Evolutionary conservation across 2,888 invertebrate species (phyloP), one percentile per base, ranked within the genome.

Genomic region (Pilophorus perplexus): DNA sequence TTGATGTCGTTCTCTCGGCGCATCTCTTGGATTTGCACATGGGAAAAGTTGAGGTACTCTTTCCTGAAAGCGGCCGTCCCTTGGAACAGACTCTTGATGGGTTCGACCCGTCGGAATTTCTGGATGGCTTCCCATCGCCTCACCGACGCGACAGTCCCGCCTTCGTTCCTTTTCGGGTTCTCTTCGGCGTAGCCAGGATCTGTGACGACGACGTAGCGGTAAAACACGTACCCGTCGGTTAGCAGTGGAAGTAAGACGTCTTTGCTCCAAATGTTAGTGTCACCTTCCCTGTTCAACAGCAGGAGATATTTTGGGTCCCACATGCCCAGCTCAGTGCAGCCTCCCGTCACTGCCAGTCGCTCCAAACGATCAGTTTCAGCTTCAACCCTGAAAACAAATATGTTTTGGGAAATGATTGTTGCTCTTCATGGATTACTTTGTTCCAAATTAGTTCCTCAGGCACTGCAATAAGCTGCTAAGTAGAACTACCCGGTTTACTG

Each of bases 51-150:
- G 12, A 62, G 33, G 18, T 46, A 62, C 20, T 62, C 46, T 23
- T 38, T 27, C 20, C 46, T n/a, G 20, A 28, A 38, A 3, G 62
- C 44, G 3, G 46, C 18, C 22, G 55, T 38, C 2, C 37, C 6
- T 23, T 55, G 55, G 2, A 55, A 12, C 6, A 22, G 6, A 48
- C 8, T 33, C 12, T 20, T 23, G 33, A 62, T 42, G n/a, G 59
- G 48, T 4, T 44, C 20, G 2, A 62, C 1, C 28, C 14, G 25
- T 33, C 62, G 14, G 5, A 23, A 14, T 8, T 23, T 20, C 8
- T 14, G n/a, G 20, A 12, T 48, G 4, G 48, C 62, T 16, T 62
- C 62, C 62, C 62, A 62, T n/a, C 62, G 46, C 10, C 62, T 23
- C 4, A 62, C 18, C 1, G 62, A 62, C 48, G 27, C 48, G 3